Evolutionary conservation across 2,888 invertebrate species (phyloP).

Genomic region (Drosophila conformis): DNA sequence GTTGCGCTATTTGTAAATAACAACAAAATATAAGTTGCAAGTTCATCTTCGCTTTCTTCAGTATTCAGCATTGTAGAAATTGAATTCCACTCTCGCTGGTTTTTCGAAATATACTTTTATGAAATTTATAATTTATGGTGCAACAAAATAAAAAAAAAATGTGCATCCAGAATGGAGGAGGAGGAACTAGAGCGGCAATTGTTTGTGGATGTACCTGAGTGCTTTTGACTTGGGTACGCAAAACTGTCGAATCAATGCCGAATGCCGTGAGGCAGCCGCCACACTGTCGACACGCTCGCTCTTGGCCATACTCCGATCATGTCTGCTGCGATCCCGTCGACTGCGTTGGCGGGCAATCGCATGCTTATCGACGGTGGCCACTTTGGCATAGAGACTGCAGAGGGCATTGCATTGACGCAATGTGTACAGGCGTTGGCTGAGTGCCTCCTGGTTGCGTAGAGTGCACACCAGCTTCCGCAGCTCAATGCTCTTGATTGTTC

Average conservation of each 20-base stretch:
- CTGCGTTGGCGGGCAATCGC: slow-evolving; percentile 15
- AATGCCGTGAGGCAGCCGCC: slow-evolving; percentile 2
- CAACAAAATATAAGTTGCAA: background rate
- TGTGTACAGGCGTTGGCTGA: slow-evolving; percentile 19
- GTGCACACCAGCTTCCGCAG: slow-evolving; percentile 53
- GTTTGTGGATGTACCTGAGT: background rate
- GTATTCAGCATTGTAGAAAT: background rate
- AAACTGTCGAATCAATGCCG: slow-evolving; percentile 26
- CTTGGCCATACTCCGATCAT: background rate
- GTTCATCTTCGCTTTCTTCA: background rate
- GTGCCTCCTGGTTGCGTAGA: slow-evolving; percentile 35
- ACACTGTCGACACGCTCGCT: slow-evolving; percentile 5
- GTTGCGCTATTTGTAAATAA: background rate
- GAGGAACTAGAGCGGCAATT: background rate
- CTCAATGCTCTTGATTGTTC: slow-evolving; percentile 17
- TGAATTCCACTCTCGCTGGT: background rate
- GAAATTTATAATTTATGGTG: background rate
- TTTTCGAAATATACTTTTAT: too few species aligned
- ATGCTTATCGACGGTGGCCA: slow-evolving; percentile 39
- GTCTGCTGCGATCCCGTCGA: background rate
- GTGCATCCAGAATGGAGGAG: background rate
- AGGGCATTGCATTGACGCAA: slow-evolving; percentile 32
- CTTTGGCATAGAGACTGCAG: slow-evolving; percentile 45
- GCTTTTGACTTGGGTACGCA: slow-evolving; percentile 15
- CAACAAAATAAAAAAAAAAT: slow-evolving; percentile 22